Base-by-base conservation (phyloP, 1,140 invertebrate genomes). In the Drosophila insularis region DNA sequence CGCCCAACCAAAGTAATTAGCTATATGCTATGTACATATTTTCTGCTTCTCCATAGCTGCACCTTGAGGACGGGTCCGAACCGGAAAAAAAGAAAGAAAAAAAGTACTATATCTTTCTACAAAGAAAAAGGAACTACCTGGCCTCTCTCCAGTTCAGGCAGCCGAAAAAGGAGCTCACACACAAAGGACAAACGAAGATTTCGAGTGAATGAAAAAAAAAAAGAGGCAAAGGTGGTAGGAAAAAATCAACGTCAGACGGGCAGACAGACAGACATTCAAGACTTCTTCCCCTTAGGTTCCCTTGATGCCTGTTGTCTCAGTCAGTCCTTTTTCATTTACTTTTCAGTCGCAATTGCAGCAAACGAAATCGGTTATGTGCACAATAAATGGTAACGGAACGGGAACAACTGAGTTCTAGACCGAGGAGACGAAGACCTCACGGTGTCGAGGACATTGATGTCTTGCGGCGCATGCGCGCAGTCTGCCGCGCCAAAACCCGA, bases 401-500 rank as follows among this genome's bases (percentile, higher is more conserved):
- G 65, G 65, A 60, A 77, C 40, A 50, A 59, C 40, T 46, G 58
- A 68, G 55, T 37, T 39, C 50, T 54, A 63, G 53, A 43, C 74
- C 32, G 6, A 35, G 27, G 5, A 27, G 27, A 27, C 27, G 27
- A 5, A 27, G 27, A 35, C 32, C 32, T 50, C 70, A 59, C 63
- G 8, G 14, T 46, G 43, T 46, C 43, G 43, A 50, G 43, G 76
- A 69, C 62, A 64, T 35, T 78, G 82, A 86, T 78, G 79, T 86
- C 82, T 82, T 86, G 82, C 82, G 82, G 79, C 84, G 82, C 82
- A 81, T 71, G 81, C 81, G 74, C 78, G 74, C 81, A 87, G 79
- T 71, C 82, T 78, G 82, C 68, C 75, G 81, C 66, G 63, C 81
- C 70, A 43, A 78, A 86, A 74, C 69, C 64, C 67, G 73, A 76